These are phyloP conservation scores for Corythoichthys intestinalis DNA, from an alignment of 2,113 vertebrate species.

Conservation along the genomic window DNA sequence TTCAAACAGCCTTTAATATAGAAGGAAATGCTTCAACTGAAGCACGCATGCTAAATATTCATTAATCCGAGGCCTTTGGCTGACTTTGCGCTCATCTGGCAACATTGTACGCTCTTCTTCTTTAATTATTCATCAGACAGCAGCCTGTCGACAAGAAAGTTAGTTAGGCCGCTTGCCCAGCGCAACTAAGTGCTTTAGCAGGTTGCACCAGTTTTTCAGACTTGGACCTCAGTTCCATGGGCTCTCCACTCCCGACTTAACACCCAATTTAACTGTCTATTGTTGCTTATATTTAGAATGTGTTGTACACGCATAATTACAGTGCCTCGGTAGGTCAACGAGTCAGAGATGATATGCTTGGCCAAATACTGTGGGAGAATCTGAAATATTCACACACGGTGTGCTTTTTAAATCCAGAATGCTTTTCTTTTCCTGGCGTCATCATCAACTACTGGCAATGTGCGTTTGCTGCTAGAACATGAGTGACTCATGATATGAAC, in stretches of 20 bases:
- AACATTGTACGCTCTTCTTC: constrained; percentile 1
- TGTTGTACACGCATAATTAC: constrained; percentile 62
- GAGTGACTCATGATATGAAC: not conserved
- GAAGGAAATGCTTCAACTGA: constrained; percentile 8
- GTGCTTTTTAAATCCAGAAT: not conserved
- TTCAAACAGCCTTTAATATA: not conserved
- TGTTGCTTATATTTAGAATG: constrained; percentile 68
- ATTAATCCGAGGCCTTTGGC: constrained; percentile 7
- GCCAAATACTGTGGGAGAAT: not conserved
- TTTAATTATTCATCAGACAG: constrained; percentile 41
- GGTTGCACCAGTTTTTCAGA: constrained; percentile 13
- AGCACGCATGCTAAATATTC: constrained; percentile 4
- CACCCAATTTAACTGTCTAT: constrained; percentile 58
- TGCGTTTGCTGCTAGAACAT: not conserved
- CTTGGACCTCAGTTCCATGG: constrained; percentile 12
- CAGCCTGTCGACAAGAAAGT: constrained; percentile 27
- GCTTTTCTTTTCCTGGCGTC: not conserved
- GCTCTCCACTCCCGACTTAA: constrained; percentile 45
- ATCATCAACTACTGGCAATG: not conserved
- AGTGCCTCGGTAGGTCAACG: constrained; percentile 27
- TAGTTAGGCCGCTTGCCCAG: constrained; percentile 14
- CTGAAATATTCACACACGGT: not conserved
- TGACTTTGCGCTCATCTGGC: constrained; percentile 14
- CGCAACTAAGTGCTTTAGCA: constrained; percentile 5
- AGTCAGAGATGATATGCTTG: constrained; percentile 48